Conservation (phyloP, 2,888 invertebrate species). For the Drosophila tripunctata region DNA sequence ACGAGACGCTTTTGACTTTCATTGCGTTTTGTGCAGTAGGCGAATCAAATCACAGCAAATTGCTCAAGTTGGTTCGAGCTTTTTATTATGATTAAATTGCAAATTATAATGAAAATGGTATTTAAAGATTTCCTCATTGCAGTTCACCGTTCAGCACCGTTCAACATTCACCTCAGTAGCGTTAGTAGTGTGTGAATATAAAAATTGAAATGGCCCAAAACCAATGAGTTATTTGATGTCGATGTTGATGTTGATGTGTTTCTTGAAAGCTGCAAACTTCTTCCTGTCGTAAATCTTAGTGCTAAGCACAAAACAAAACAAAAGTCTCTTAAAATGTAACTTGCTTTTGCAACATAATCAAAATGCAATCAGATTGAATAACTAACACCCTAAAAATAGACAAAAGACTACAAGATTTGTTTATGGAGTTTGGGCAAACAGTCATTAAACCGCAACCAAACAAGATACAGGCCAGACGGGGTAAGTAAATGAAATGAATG, state of each 20-base stretch:
- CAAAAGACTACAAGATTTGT: slow-evolving; percentile 31
- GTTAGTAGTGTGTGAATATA: too few species aligned
- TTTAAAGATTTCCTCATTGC: slow-evolving; percentile 67
- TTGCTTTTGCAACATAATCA: slow-evolving; percentile 33
- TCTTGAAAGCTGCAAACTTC: slow-evolving; percentile 19
- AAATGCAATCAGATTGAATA: slow-evolving; percentile 58
- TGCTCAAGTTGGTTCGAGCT: slow-evolving; percentile 16
- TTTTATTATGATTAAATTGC: slow-evolving; percentile 43
- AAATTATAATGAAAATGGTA: slow-evolving; percentile 33
- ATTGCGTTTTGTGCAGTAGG: slow-evolving; percentile 42
- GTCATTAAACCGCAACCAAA: slow-evolving; percentile 38
- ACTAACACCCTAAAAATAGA: slow-evolving; percentile 36
- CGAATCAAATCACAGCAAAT: slow-evolving; percentile 41
- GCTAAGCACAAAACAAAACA: neutral
- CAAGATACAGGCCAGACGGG: neutral
- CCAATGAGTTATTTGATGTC: slow-evolving; percentile 2
- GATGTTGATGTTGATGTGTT: neutral
- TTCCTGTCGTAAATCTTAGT: slow-evolving; percentile 22
- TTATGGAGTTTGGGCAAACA: slow-evolving; percentile 22
- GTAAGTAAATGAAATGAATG: slow-evolving; percentile 40
- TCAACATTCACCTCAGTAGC: slow-evolving; percentile 18
- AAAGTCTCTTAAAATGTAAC: slow-evolving; percentile 1
- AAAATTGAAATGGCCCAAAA: slow-evolving; percentile 11
- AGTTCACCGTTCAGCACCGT: slow-evolving; percentile 33
- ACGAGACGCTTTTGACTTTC: slow-evolving; percentile 51